Evolutionary conservation across 2,888 invertebrate species (phyloP).

Genomic region (Drosophila recens): DNA sequence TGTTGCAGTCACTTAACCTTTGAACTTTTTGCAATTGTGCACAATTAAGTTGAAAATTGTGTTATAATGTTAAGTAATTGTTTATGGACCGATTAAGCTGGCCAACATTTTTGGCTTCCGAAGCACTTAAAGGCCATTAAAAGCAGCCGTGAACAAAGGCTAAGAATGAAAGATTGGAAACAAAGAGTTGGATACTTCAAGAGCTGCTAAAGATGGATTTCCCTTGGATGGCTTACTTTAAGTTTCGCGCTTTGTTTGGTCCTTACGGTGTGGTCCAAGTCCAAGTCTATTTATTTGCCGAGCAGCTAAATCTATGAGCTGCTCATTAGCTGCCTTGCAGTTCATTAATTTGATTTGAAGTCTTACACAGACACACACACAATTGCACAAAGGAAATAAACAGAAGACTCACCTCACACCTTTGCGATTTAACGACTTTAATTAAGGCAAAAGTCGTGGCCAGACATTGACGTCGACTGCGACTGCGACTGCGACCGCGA

Average conservation of each 20-base stretch:
- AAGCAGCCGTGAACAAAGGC: slow-evolving; percentile 35
- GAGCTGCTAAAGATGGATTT: slow-evolving; percentile 1
- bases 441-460: slow-evolving; percentile 67
- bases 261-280: slow-evolving; percentile 19
- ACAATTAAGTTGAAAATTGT: slow-evolving; percentile 72
- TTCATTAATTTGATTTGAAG: slow-evolving; percentile 71
- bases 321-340: slow-evolving; percentile 64
- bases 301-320: slow-evolving; percentile 65
- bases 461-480: slow-evolving; percentile 52
- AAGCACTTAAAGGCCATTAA: slow-evolving; percentile 44
- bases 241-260: slow-evolving; percentile 3
- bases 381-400: slow-evolving; percentile 3
- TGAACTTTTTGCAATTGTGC: slow-evolving; percentile 72
- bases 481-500: slow-evolving; percentile 33
- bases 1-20: slow-evolving; percentile 72
- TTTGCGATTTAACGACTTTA: slow-evolving; percentile 71
- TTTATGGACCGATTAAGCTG: slow-evolving; percentile 67
- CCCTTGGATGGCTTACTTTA: not conserved
- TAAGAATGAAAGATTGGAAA: slow-evolving; percentile 1
- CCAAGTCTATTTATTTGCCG: slow-evolving; percentile 6
- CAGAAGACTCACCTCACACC: slow-evolving; percentile 32
- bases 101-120: slow-evolving; percentile 39
- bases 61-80: slow-evolving; percentile 75
- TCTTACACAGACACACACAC: slow-evolving; percentile 16
- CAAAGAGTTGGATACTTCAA: slow-evolving; percentile 23